Conservation (phyloP, 1,140 invertebrate genomes). For the Brachionus angularis region DNA sequence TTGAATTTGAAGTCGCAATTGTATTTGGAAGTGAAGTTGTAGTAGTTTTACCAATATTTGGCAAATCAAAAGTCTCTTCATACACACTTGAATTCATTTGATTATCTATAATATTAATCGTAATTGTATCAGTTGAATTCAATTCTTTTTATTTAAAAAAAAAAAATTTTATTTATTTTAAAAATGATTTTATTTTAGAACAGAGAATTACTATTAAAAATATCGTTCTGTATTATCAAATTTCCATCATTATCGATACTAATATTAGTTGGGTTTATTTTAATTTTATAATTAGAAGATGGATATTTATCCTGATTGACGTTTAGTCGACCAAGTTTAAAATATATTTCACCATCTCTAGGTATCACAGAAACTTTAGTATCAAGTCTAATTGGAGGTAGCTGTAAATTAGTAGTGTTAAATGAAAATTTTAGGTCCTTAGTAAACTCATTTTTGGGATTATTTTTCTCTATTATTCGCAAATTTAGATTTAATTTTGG, state of each 20-base stretch:
- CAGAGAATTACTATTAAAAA: neutral
- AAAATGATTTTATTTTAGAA: neutral
- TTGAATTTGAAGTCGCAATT: neutral
- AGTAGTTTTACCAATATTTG: neutral
- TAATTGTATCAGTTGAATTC: neutral
- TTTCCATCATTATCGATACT: constrained; percentile 32
- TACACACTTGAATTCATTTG: neutral
- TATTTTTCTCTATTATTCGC: neutral
- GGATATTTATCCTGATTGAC: neutral
- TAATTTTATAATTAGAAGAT: neutral
- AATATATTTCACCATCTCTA: neutral
- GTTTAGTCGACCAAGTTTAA: neutral
- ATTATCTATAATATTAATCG: constrained; percentile 8
- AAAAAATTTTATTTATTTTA: neutral
- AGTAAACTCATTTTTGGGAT: neutral
- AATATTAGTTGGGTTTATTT: neutral
- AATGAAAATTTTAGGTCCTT: neutral
- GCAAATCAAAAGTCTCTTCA: neutral
- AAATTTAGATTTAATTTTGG: constrained; percentile 1
- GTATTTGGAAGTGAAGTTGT: neutral
- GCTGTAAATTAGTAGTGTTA: neutral
- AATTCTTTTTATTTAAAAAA: constrained; percentile 1
- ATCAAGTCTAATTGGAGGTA: neutral
- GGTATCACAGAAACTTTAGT: neutral
- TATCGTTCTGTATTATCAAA: constrained; percentile 1